Evolutionary conservation across 1,140 invertebrate species (phyloP).

Genomic region (Sminthurinus signatus): DNA sequence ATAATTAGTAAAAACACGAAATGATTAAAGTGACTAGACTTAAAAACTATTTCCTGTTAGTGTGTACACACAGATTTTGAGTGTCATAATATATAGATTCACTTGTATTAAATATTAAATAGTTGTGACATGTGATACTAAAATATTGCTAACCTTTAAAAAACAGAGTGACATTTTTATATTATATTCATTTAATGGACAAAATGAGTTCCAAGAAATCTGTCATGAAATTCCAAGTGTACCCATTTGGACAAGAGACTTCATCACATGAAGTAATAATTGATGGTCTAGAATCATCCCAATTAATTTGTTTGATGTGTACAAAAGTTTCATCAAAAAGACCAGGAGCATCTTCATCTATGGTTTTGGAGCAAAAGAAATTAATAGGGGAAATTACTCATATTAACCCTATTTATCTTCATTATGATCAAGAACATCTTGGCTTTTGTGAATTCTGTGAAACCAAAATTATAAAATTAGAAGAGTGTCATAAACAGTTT

Average conservation of each 20-base stretch:
- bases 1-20: too few species aligned
- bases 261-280: background rate
- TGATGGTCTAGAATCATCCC: background rate
- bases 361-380: background rate
- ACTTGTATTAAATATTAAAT: too few species aligned
- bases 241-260: background rate
- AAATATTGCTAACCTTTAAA: too few species aligned
- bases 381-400: background rate
- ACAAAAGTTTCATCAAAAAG: background rate
- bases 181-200: too few species aligned
- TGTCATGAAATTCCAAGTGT: background rate
- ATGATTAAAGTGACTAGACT: too few species aligned
- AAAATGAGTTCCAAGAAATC: too few species aligned
- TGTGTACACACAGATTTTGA: too few species aligned
- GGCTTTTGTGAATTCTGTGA: constrained; percentile 4
- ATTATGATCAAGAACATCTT: background rate
- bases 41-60: too few species aligned
- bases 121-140: too few species aligned
- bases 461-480: background rate
- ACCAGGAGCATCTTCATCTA: background rate
- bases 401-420: background rate
- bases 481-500: background rate
- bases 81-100: too few species aligned
- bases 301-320: background rate
- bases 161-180: too few species aligned